These are phyloP conservation scores for Echinometra lucunter DNA, from an alignment of 53 echinoderm and acorn worm species.

Conservation along the genomic window DNA sequence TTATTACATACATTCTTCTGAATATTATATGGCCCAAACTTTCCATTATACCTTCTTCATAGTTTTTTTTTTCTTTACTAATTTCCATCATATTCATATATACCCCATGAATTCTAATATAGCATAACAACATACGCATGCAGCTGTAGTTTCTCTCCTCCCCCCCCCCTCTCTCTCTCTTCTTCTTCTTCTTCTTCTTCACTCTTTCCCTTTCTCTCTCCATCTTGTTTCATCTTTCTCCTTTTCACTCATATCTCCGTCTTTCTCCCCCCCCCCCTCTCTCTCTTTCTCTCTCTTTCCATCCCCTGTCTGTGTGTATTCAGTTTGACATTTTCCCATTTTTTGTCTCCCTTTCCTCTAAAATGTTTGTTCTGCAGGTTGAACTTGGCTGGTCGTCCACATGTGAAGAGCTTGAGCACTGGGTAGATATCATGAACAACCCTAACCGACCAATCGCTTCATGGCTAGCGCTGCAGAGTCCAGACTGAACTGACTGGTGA, in stretches of 20 bases:
- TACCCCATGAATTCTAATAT: no score
- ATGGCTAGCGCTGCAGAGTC: conserved; percentile 84
- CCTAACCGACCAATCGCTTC: conserved; percentile 87
- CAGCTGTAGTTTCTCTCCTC: no score
- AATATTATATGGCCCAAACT: no score
- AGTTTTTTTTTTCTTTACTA: no score
- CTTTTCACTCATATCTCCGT: background rate
- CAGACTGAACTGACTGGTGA: conserved; percentile 66
- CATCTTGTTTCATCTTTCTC: background rate
- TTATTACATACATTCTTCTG: no score
- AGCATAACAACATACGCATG: no score
- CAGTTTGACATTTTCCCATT: no score
- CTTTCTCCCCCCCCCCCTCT: background rate
- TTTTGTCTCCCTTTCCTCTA: background rate
- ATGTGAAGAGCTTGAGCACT: conserved; percentile 89
- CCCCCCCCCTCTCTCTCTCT: background rate
- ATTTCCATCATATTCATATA: no score
- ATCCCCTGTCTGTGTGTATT: no score
- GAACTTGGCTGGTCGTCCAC: conserved; percentile 88
- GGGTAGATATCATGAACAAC: conserved; percentile 83
- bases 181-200: background rate
- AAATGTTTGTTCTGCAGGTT: conserved; percentile 65
- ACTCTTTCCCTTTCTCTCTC: background rate
- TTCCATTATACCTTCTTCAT: no score
- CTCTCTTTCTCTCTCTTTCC: background rate